A percentile compares a stretch with the other conserved stretches of the same genome.
phyloP scores from a whole-genome alignment of 1,140 invertebrate species.

The Hypothenemus hampei region DNA sequence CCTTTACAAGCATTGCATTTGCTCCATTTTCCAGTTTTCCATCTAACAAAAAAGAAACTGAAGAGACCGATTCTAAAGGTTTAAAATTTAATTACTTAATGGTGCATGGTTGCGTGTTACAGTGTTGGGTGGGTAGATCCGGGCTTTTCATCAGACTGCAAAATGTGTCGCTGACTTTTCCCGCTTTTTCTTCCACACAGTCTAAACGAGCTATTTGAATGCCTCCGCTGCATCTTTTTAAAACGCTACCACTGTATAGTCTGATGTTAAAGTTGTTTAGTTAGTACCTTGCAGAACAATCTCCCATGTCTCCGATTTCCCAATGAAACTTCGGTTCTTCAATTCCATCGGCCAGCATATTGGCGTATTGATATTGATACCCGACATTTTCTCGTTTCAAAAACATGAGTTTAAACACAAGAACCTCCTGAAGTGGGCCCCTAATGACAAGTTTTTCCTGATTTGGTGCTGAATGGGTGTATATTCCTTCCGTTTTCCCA shows the following conservation, averaged over 20 bases:
- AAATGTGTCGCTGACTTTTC: conserved; percentile 45
- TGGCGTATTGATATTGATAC: conserved; percentile 46
- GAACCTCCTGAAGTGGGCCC: conserved; percentile 45
- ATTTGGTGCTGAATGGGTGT: conserved; percentile 43
- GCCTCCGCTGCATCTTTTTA: conserved; percentile 50
- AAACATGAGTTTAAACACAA: conserved; percentile 43
- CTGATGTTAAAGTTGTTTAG: background rate
- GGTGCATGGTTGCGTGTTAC: conserved; percentile 46
- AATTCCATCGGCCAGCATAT: conserved; percentile 30
- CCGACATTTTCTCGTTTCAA: conserved; percentile 43
- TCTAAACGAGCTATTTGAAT: conserved; percentile 42
- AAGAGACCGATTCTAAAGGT: background rate
- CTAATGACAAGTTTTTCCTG: conserved; percentile 47
- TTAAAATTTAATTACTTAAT: conserved; percentile 41
- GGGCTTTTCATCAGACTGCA: conserved; percentile 43
- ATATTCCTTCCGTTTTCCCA: conserved; percentile 42
- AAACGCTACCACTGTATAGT: too few relatives aligned
- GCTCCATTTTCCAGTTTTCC: conserved; percentile 51
- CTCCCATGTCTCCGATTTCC: conserved; percentile 48
- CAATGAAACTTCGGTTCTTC: conserved; percentile 47
- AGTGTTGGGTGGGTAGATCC: conserved; percentile 42
- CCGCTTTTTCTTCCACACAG: conserved; percentile 47
- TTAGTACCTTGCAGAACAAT: conserved; percentile 38
- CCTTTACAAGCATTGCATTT: conserved; percentile 48
- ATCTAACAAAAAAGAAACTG: conserved; percentile 37